A percentile compares a stretch with the other conserved stretches of the same genome.
Conservation (phyloP, 2,113 vertebrate species). For the Spea bombifrons region DNA sequence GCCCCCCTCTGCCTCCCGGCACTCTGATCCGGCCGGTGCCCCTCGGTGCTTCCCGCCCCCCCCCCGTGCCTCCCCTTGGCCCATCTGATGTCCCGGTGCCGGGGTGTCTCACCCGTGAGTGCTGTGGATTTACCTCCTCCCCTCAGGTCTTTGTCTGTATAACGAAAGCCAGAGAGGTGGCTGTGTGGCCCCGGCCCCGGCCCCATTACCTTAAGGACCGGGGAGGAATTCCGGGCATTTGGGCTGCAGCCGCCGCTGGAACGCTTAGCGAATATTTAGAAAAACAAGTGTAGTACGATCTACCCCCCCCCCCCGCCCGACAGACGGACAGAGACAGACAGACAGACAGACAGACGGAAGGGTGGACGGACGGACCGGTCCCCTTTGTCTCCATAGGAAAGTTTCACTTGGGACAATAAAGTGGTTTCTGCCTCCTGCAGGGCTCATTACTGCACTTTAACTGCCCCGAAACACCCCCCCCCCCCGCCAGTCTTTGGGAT, state of each 20-base stretch:
- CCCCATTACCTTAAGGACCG: background rate
- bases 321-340: background rate
- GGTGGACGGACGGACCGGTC: no score
- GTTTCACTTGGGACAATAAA: background rate
- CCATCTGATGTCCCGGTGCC: background rate
- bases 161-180: slow-evolving; percentile 17
- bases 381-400: background rate
- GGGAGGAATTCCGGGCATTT: background rate
- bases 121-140: background rate
- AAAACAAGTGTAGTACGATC: background rate
- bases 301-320: background rate
- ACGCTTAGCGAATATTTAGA: background rate
- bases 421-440: no score
- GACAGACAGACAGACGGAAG: background rate
- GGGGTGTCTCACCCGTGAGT: slow-evolving; percentile 27
- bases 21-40: no score
- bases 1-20: no score
- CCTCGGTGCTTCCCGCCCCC: background rate
- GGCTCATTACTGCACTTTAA: no score
- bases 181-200: background rate
- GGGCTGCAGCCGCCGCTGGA: background rate
- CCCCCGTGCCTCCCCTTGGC: background rate
- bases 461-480: background rate
- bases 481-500: background rate
- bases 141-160: background rate